phyloP scores from a whole-genome alignment of 2,888 invertebrate species.

The Bombyx huttoni region DNA sequence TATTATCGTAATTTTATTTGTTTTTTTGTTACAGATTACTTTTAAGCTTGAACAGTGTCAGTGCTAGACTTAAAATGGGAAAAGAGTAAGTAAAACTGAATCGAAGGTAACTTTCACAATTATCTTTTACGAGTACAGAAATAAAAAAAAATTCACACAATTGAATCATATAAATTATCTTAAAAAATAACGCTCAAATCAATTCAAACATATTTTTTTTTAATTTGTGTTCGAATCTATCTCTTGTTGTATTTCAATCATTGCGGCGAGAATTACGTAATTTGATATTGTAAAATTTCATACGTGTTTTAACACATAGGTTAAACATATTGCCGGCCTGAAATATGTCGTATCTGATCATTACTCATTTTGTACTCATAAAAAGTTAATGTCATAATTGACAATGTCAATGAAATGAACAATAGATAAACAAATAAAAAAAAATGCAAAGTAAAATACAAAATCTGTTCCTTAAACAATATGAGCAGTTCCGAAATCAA shows the following conservation, averaged over 20 bases:
- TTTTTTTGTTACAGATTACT: not conserved
- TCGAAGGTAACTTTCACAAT: not conserved
- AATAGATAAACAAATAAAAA: not conserved
- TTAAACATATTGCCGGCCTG: too few species aligned
- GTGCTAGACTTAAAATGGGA: conserved; percentile 9
- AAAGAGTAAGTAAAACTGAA: conserved; percentile 15
- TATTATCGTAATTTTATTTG: too few species aligned
- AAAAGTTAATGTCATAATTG: not conserved
- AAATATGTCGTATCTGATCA: not conserved
- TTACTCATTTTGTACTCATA: not conserved
- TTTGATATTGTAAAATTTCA: too few species aligned
- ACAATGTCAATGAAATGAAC: not conserved
- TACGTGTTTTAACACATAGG: too few species aligned
- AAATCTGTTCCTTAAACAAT: conserved; percentile 3
- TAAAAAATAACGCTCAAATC: too few species aligned
- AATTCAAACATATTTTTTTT: too few species aligned
- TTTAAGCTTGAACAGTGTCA: not conserved
- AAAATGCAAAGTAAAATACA: not conserved
- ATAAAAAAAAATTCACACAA: not conserved
- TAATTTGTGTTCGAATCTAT: too few species aligned
- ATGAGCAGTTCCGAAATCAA: conserved; percentile 20
- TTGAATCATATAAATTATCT: too few species aligned
- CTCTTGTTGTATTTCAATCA: too few species aligned
- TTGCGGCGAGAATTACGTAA: too few species aligned
- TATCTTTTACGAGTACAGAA: not conserved